Conservation (phyloP, 2,113 vertebrate species). For the Oncorhynchus kisutch region DNA sequence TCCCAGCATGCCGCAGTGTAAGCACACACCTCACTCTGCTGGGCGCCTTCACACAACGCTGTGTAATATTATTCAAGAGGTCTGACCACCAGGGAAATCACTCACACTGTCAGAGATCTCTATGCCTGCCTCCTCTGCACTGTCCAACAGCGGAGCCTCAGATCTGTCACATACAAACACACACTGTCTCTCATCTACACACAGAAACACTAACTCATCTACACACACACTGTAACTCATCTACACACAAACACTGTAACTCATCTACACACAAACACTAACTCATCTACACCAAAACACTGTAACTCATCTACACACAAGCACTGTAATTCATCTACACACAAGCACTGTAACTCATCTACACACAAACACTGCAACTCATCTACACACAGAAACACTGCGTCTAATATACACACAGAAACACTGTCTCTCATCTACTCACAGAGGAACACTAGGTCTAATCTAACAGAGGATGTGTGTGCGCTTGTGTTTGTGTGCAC, state of each 20-base stretch:
- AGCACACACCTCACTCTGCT: not conserved
- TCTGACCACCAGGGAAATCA: constrained; percentile 18
- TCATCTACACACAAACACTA: too few species aligned
- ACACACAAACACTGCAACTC: too few species aligned
- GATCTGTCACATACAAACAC: not conserved
- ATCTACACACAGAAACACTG: too few species aligned
- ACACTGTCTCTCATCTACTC: not conserved
- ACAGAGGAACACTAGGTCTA: not conserved
- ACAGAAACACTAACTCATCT: too few species aligned
- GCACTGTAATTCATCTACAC: too few species aligned
- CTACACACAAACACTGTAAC: too few species aligned
- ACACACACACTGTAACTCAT: too few species aligned
- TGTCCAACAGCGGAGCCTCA: not conserved
- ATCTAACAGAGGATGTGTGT: not conserved
- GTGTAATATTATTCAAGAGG: constrained; percentile 18
- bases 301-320: too few species aligned
- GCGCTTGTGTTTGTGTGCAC: constrained; percentile 10
- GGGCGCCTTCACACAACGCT: not conserved
- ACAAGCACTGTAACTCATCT: too few species aligned
- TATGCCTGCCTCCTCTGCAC: not conserved
- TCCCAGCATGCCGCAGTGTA: constrained; percentile 4
- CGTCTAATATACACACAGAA: too few species aligned
- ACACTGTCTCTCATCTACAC: too few species aligned
- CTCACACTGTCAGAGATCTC: not conserved
- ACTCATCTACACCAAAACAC: too few species aligned